These are phyloP conservation scores for Lacanobia oleracea DNA, from an alignment of 2,888 invertebrate genomes.

Conservation along the genomic window DNA sequence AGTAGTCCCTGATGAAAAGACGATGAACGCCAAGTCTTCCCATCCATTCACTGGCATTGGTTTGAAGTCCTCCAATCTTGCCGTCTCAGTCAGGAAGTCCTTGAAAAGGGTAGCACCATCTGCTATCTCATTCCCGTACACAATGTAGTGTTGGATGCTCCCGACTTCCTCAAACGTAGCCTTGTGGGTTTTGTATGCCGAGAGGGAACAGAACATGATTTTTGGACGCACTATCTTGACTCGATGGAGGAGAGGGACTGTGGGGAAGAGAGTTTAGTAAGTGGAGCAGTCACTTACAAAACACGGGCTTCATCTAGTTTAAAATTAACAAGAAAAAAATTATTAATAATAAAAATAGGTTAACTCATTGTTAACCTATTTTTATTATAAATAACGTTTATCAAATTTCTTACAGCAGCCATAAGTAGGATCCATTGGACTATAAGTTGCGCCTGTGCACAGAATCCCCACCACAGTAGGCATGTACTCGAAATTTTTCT, in stretches of 20 bases:
- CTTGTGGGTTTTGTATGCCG: slow-evolving; percentile 55
- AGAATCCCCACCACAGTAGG: slow-evolving; percentile 63
- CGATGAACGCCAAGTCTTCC: slow-evolving; percentile 61
- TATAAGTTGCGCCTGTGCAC: slow-evolving; percentile 65
- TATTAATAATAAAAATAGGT: too few relatives aligned
- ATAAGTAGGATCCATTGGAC: slow-evolving; percentile 60
- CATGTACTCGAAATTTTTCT: slow-evolving; percentile 65
- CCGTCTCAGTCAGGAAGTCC: slow-evolving; percentile 59
- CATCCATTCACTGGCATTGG: slow-evolving; percentile 64
- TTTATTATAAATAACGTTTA: too few relatives aligned
- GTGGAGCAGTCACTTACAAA: background rate
- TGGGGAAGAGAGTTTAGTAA: background rate
- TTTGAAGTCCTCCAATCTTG: slow-evolving; percentile 55
- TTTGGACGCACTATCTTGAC: slow-evolving; percentile 65
- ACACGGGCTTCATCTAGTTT: too few relatives aligned
- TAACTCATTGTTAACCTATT: too few relatives aligned
- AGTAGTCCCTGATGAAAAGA: slow-evolving; percentile 72
- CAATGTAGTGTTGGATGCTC: slow-evolving; percentile 51
- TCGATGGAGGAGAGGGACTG: slow-evolving; percentile 66
- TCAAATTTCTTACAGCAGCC: slow-evolving; percentile 58
- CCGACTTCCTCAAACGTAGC: slow-evolving; percentile 32
- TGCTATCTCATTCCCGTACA: slow-evolving; percentile 55
- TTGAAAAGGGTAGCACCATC: slow-evolving; percentile 47
- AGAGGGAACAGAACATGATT: slow-evolving; percentile 67
- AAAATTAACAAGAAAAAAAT: too few relatives aligned